These are phyloP conservation scores for Drosophila lacicola DNA, from an alignment of 2,888 invertebrate species.

Conservation along the genomic window DNA sequence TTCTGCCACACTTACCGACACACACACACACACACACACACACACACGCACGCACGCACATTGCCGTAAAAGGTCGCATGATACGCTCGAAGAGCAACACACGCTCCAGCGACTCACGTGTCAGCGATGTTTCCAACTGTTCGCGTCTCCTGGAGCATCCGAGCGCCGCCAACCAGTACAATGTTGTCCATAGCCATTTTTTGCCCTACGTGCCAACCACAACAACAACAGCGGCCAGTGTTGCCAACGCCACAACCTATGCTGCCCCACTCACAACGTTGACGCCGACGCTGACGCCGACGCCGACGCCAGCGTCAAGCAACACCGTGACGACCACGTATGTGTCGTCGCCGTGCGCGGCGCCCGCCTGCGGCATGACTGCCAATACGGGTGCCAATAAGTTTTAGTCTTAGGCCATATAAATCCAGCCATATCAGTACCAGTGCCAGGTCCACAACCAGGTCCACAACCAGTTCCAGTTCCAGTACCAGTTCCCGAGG, in stretches of 20 bases:
- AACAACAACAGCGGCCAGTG: slow-evolving; percentile 44
- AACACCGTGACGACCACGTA: slow-evolving; percentile 67
- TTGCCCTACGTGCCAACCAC: slow-evolving; percentile 77
- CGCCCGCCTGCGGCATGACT: slow-evolving; percentile 75
- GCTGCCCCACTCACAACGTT: slow-evolving; percentile 52
- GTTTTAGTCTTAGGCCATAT: slow-evolving; percentile 71
- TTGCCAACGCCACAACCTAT: slow-evolving; percentile 34
- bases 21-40: not conserved
- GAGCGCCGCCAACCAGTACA: slow-evolving; percentile 74
- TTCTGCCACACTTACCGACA: slow-evolving; percentile 21
- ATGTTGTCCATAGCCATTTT: slow-evolving; percentile 77
- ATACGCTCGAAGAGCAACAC: slow-evolving; percentile 85
- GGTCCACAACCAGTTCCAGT: slow-evolving; percentile 8
- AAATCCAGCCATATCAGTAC: slow-evolving; percentile 42
- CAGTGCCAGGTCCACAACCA: slow-evolving; percentile 9
- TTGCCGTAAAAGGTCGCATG: slow-evolving; percentile 82
- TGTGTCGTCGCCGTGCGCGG: slow-evolving; percentile 71
- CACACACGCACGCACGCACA: slow-evolving; percentile 11
- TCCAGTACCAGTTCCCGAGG: slow-evolving; percentile 35
- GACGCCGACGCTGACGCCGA: slow-evolving; percentile 15
- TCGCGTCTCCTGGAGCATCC: slow-evolving; percentile 84
- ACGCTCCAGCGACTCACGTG: slow-evolving; percentile 84
- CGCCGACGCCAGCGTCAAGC: slow-evolving; percentile 36
- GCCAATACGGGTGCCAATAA: slow-evolving; percentile 76
- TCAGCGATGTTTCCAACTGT: slow-evolving; percentile 84